phyloP scores from a whole-genome alignment of 1,140 invertebrate species.

The Conus ventricosus region DNA sequence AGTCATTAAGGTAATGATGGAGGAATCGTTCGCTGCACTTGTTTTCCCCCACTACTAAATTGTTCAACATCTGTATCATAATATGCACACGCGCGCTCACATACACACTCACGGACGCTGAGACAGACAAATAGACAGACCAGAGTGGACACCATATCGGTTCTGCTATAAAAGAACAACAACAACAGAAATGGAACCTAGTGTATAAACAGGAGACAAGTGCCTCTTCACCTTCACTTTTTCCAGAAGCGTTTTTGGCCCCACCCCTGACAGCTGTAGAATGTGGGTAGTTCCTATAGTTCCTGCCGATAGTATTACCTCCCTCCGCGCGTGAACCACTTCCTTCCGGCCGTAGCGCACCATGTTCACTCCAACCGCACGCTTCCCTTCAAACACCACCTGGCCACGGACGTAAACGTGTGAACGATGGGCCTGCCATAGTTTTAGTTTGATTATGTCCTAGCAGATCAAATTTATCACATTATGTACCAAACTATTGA shows the following conservation, averaged over 20 bases:
- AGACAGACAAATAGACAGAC: not conserved
- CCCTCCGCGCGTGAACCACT: constrained; percentile 82
- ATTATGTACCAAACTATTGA: too few species aligned
- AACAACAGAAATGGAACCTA: too few species aligned
- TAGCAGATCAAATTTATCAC: too few species aligned
- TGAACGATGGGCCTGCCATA: too few species aligned
- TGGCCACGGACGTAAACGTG: not conserved
- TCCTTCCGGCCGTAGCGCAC: constrained; percentile 72
- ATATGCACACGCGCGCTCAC: too few species aligned
- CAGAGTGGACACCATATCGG: not conserved
- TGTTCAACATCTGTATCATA: too few species aligned
- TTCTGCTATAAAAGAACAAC: not conserved
- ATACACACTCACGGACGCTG: too few species aligned
- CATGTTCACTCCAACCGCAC: constrained; percentile 68
- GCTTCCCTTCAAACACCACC: constrained; percentile 55
- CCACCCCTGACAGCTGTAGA: constrained; percentile 92
- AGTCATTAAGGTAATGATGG: too few species aligned
- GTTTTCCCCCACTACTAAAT: too few species aligned
- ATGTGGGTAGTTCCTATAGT: constrained; percentile 91
- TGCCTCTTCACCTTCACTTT: not conserved
- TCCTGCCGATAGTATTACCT: constrained; percentile 88
- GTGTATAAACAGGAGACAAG: not conserved
- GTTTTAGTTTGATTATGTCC: too few species aligned
- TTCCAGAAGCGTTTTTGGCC: constrained; percentile 77
- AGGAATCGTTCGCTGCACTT: too few species aligned